Percentiles rank a stretch among this genome's conserved stretches.
Conservation (phyloP, 1,140 invertebrate genomes). For the Phenacoccus solenopsis region DNA sequence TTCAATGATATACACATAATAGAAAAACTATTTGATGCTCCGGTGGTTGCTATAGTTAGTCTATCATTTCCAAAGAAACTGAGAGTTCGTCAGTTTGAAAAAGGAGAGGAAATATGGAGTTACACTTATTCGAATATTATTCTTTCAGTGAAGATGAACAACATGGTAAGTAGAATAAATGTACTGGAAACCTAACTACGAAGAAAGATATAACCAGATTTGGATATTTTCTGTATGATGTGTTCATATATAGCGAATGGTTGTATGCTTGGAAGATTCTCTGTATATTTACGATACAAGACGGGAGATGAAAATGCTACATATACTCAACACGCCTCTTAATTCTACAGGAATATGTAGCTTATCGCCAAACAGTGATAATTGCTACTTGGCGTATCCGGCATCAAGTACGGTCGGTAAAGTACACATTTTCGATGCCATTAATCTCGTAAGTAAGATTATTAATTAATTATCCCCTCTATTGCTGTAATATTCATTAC, state of each 20-base stretch:
- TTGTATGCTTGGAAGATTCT: slow-evolving; percentile 95
- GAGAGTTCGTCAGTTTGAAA: slow-evolving; percentile 95
- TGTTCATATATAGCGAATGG: slow-evolving; percentile 58
- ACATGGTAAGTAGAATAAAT: slow-evolving; percentile 57
- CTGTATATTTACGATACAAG: slow-evolving; percentile 97
- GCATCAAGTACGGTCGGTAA: slow-evolving; percentile 85
- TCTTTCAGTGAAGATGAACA: slow-evolving; percentile 88
- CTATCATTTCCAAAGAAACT: slow-evolving; percentile 81
- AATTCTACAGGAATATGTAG: slow-evolving; percentile 88
- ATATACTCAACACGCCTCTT: slow-evolving; percentile 91
- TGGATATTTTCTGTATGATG: neutral
- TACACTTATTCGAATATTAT: slow-evolving; percentile 98
- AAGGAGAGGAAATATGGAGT: slow-evolving; percentile 96
- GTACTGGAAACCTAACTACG: neutral
- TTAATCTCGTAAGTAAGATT: slow-evolving; percentile 76
- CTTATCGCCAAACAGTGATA: slow-evolving; percentile 70
- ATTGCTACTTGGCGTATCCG: slow-evolving; percentile 93
- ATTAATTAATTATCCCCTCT: no score
- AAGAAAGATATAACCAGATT: no score
- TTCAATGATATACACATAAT: slow-evolving; percentile 85
- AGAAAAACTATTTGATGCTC: slow-evolving; percentile 92
- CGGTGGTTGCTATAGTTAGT: slow-evolving; percentile 88
- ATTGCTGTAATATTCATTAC: no score
- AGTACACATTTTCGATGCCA: slow-evolving; percentile 96
- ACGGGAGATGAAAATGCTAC: slow-evolving; percentile 97